Conservation (phyloP, 2,113 vertebrate species). For the Pungitius pungitius region DNA sequence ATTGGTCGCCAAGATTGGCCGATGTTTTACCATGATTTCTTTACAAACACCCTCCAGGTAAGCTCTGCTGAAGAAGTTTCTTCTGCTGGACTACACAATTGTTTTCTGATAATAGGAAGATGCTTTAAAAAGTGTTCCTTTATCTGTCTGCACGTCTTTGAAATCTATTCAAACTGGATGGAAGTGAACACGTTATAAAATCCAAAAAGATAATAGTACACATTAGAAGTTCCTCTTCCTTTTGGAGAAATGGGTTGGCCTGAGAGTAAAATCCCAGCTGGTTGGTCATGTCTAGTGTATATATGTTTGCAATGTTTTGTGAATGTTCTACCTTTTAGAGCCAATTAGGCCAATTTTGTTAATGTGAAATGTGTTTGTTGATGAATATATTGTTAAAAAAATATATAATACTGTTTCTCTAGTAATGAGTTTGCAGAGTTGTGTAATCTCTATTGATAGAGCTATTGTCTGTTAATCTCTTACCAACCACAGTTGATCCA, state of each 20-base stretch:
- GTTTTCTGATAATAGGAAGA: not conserved
- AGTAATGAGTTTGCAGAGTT: not conserved
- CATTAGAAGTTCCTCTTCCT: not conserved
- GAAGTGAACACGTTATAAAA: not conserved
- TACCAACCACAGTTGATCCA: slow-evolving; percentile 88
- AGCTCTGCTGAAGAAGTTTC: not conserved
- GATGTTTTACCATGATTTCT: slow-evolving; percentile 99
- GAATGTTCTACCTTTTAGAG: not conserved
- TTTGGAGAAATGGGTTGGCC: not conserved
- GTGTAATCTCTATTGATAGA: not conserved
- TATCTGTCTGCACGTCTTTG: no score
- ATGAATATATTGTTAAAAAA: not conserved
- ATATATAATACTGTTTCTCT: not conserved
- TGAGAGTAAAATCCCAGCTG: not conserved
- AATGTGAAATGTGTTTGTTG: not conserved
- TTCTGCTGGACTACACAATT: slow-evolving; percentile 5
- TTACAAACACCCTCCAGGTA: slow-evolving; percentile 98
- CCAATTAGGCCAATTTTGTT: not conserved
- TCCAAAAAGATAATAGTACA: not conserved
- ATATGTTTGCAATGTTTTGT: not conserved
- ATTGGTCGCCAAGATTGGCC: slow-evolving; percentile 99
- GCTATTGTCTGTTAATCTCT: slow-evolving; percentile 15
- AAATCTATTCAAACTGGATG: not conserved
- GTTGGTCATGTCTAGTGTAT: not conserved
- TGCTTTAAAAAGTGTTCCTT: not conserved